Base-by-base conservation (phyloP, 2,888 invertebrate species). In the Monopis laevigella region DNA sequence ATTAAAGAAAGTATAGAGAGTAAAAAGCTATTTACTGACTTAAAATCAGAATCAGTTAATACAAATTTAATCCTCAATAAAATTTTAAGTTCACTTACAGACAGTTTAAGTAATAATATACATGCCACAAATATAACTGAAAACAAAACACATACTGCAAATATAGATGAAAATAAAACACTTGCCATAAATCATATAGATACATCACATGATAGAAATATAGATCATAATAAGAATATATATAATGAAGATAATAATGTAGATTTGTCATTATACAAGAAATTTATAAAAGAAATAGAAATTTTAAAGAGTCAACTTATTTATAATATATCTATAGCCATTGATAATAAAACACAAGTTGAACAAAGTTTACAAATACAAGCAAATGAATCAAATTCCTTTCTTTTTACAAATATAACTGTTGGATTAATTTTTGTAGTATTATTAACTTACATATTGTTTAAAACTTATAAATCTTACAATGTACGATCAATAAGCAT, bases 351-450 rank as follows among this genome's bases (percentile, higher is more conserved):
- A n/a, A n/a, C n/a, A n/a, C n/a, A n/a, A n/a, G n/a, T n/a, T n/a
- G n/a, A 24, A 10, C 6, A 24, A 24, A 24, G 10, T 24, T 7
- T 24, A 7, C 24, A 6, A 24, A 24, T 10, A 24, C 24, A 24
- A 24, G 6, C 24, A 24, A n/a, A n/a, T n/a, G n/a, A n/a, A n/a
- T 24, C 24, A 24, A 24, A 24, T n/a, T n/a, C n/a, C n/a, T n/a
- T n/a, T n/a, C n/a, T n/a, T 21, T 41, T 41, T 24, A 41, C 32
- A n/a, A 24, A 41, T 28, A 34, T 17, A 24, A 62, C 60, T 40
- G 55, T 61, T 2, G 56, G 41, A 28, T 47, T 63, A n/a, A 62
- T 58, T 40, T 43, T 65, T 26, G 19, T 55, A 1, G 58, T 64
- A 41, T 44, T 64, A 41, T 46, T 63, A 2, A 51, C 54, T 41